Evolutionary conservation across 2,797 vertebrate genomes (phyloP).

Genomic region (Periophthalmus magnuspinnatus): DNA sequence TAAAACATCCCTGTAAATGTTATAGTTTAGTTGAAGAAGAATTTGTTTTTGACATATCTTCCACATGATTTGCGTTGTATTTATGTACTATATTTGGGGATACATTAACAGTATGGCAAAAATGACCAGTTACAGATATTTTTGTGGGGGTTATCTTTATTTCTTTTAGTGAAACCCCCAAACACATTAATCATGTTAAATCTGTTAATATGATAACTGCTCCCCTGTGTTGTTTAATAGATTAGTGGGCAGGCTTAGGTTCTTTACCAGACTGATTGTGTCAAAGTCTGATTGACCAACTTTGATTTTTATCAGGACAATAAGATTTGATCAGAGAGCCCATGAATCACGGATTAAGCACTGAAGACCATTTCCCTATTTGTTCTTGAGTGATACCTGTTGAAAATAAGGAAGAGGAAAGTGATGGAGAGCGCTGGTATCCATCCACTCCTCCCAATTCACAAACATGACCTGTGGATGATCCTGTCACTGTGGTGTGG

Average conservation of each 20-base stretch:
- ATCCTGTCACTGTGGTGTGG: constrained; percentile 55
- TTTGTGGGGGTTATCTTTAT: background rate
- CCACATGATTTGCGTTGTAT: background rate
- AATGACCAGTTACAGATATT: background rate
- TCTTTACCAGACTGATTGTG: constrained; percentile 58
- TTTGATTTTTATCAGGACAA: constrained; percentile 55
- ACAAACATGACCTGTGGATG: constrained; percentile 82
- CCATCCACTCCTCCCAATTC: constrained; percentile 75
- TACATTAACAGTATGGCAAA: background rate
- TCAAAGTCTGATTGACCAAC: constrained; percentile 48
- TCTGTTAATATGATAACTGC: constrained; percentile 18
- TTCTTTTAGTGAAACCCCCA: background rate
- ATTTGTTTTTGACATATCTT: background rate
- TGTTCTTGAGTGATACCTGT: constrained; percentile 26
- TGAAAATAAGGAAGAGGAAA: constrained; percentile 62
- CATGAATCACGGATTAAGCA: constrained; percentile 45
- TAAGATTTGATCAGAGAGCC: constrained; percentile 48
- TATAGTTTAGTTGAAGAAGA: too few relatives aligned
- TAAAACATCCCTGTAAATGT: too few relatives aligned
- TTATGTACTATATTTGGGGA: background rate
- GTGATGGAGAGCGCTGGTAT: constrained; percentile 62
- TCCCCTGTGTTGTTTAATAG: constrained; percentile 28
- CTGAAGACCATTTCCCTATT: constrained; percentile 21
- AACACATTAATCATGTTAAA: constrained; percentile 56
- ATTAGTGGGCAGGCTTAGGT: constrained; percentile 45